Conservation (phyloP, 2,113 vertebrate genomes). For the Phyllopteryx taeniolatus region DNA sequence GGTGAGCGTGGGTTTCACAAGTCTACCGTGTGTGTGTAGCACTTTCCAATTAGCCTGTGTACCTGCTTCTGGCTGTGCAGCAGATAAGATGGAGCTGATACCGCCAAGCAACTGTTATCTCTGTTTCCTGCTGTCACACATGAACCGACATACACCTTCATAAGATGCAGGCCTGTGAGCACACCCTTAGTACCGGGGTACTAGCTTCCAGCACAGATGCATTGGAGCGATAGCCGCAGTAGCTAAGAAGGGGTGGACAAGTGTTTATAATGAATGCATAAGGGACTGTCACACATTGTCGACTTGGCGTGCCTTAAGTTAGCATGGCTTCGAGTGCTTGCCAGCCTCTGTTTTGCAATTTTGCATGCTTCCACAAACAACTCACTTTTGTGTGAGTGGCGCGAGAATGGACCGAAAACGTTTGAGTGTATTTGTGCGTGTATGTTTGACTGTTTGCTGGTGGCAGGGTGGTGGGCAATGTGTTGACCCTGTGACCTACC, state of each 20-base stretch:
- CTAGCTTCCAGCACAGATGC: constrained; percentile 41
- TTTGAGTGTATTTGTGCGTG: constrained; percentile 22
- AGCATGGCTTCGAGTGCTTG: constrained; percentile 3
- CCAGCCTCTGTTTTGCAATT: constrained; percentile 7
- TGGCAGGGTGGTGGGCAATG: constrained; percentile 60
- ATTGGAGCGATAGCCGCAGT: constrained; percentile 37
- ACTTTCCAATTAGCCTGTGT: constrained; percentile 75
- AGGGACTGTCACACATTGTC: constrained; percentile 46
- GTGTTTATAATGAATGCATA: constrained; percentile 62
- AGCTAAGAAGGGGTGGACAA: constrained; percentile 49
- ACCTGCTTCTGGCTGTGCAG: constrained; percentile 69
- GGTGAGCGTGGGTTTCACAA: constrained; percentile 54
- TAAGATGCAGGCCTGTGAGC: constrained; percentile 18
- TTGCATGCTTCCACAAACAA: constrained; percentile 18
- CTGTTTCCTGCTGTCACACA: constrained; percentile 66
- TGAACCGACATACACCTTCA: constrained; percentile 28
- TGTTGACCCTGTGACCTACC: constrained; percentile 58
- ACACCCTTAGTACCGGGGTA: constrained; percentile 26
- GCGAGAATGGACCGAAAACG: constrained; percentile 12
- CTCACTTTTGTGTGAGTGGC: constrained; percentile 8
- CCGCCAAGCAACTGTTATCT: constrained; percentile 62
- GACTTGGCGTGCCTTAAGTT: constrained; percentile 11
- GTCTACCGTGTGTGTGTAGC: constrained; percentile 40
- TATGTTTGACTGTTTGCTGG: constrained; percentile 59
- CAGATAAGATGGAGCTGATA: constrained; percentile 72